phyloP scores from a whole-genome alignment of 2,888 invertebrate species.

The Xylophagus ater region DNA sequence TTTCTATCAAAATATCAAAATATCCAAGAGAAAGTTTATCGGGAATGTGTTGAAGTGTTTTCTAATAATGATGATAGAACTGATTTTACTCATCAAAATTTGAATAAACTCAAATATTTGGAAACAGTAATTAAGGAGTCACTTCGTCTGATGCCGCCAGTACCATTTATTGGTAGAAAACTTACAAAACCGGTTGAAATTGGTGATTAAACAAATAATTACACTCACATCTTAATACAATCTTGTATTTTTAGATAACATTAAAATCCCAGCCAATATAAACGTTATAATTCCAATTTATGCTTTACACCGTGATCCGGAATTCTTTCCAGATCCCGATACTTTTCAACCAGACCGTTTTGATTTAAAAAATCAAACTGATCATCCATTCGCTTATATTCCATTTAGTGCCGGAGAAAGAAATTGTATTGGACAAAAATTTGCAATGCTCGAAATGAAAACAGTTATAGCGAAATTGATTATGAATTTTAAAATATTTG shows the following conservation, averaged over 20 bases:
- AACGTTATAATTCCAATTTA: slow-evolving; percentile 43
- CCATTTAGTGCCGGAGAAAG: slow-evolving; percentile 49
- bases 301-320: slow-evolving; percentile 41
- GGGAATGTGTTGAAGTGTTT: slow-evolving; percentile 43
- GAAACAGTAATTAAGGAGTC: slow-evolving; percentile 61
- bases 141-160: slow-evolving; percentile 53
- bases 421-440: slow-evolving; percentile 43
- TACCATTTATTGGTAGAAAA: slow-evolving; percentile 50
- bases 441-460: slow-evolving; percentile 32
- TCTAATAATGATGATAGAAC: slow-evolving; percentile 36
- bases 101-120: slow-evolving; percentile 53
- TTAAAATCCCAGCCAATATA: slow-evolving; percentile 42
- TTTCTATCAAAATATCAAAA: slow-evolving; percentile 34
- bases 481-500: slow-evolving; percentile 21
- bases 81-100: slow-evolving; percentile 43
- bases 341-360: slow-evolving; percentile 47
- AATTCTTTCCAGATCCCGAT: slow-evolving; percentile 43
- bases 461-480: slow-evolving; percentile 26
- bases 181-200: slow-evolving; percentile 46
- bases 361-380: slow-evolving; percentile 44
- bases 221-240: neutral
- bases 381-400: slow-evolving; percentile 46
- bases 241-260: slow-evolving; percentile 22
- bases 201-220: slow-evolving; percentile 36
- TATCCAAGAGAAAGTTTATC: slow-evolving; percentile 37